Conservation (phyloP, 2,797 vertebrate species). For the Eulemur albifrons region DNA sequence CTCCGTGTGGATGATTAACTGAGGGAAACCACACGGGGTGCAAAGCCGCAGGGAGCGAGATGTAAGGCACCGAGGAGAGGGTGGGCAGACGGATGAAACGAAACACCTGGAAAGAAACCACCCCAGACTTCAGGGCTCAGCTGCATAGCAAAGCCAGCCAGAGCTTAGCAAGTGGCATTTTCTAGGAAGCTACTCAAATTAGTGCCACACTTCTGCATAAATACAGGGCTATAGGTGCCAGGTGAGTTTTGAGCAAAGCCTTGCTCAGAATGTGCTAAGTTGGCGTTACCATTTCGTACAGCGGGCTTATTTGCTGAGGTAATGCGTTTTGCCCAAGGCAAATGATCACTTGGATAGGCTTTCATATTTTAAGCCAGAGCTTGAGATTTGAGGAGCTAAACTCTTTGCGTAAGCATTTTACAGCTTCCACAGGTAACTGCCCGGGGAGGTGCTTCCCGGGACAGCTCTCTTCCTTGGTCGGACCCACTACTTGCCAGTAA, state of each 20-base stretch:
- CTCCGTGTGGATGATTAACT: neutral
- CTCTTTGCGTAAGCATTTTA: slow-evolving; percentile 53
- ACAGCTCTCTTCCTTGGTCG: neutral
- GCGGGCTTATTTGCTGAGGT: neutral
- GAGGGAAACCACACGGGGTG: rapidly evolving
- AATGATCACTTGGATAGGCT: slow-evolving; percentile 60
- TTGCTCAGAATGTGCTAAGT: neutral
- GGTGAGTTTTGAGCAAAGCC: neutral
- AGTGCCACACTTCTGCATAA: neutral
- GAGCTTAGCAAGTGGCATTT: neutral
- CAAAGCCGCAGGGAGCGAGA: rapidly evolving
- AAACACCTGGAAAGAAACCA: too few relatives aligned
- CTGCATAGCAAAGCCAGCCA: rapidly evolving
- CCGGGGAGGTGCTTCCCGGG: neutral
- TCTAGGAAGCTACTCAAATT: neutral
- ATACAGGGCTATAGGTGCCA: rapidly evolving
- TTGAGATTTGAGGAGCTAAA: slow-evolving; percentile 53
- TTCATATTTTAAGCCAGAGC: slow-evolving; percentile 64
- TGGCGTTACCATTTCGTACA: rapidly evolving
- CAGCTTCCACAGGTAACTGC: neutral
- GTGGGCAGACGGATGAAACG: neutral
- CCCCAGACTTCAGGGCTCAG: neutral
- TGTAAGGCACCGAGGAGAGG: neutral
- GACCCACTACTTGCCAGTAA: neutral
- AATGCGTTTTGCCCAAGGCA: slow-evolving; percentile 58